These are phyloP conservation scores for Andrena dorsata DNA, from an alignment of 2,888 invertebrate species.

Conservation along the genomic window DNA sequence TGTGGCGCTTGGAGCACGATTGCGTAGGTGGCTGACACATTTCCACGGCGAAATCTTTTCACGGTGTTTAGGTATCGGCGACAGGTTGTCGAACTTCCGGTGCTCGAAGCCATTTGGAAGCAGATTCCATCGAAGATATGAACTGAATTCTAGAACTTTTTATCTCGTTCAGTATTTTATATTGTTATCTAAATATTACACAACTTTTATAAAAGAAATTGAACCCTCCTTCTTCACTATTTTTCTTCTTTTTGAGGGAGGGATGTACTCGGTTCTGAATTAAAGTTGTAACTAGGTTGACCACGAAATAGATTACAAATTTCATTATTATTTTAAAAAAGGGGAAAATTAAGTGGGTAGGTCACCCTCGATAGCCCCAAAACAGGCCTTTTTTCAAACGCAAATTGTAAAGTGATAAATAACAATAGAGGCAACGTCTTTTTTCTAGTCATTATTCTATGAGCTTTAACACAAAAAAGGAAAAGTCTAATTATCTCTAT, in stretches of 20 bases:
- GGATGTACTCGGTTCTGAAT: background rate
- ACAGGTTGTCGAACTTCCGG: constrained; percentile 35
- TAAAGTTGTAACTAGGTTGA: background rate
- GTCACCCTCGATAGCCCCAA: too few relatives aligned
- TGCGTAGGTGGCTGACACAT: constrained; percentile 46
- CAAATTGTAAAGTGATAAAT: too few relatives aligned
- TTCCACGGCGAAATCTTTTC: constrained; percentile 41
- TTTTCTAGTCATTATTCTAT: too few relatives aligned
- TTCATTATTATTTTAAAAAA: background rate
- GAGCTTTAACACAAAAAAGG: too few relatives aligned
- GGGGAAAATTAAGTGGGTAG: background rate
- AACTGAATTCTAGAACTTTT: constrained; percentile 4
- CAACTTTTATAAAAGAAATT: background rate
- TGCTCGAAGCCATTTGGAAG: background rate
- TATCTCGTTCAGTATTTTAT: background rate
- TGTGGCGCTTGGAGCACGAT: constrained; percentile 1
- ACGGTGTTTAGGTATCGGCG: constrained; percentile 9
- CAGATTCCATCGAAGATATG: background rate
- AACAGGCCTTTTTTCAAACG: too few relatives aligned
- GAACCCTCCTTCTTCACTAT: too few relatives aligned
- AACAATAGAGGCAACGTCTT: too few relatives aligned
- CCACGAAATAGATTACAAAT: background rate
- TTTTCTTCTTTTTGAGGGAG: background rate
- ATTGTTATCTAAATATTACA: background rate
- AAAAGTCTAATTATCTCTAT: too few relatives aligned